Conservation (phyloP, 23 tunicate genomes). For the Halocynthia roretzi region DNA sequence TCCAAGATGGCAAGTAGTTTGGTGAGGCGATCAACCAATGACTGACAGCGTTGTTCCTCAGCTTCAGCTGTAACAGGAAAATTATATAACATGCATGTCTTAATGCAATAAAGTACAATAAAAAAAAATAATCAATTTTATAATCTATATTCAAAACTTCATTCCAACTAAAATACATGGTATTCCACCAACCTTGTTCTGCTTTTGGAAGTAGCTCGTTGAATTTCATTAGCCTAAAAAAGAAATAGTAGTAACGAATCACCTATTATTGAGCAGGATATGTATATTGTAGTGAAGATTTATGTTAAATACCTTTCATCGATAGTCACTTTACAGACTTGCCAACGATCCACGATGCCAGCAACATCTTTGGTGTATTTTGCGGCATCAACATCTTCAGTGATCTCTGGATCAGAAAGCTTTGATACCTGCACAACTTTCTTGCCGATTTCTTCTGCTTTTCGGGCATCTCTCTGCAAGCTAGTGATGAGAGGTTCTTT, state of each 20-base stretch:
- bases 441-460: conserved; percentile 12
- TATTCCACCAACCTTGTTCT: conserved; percentile 9
- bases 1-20: conserved; percentile 38
- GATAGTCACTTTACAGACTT: conserved; percentile 41
- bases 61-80: conserved; percentile 38
- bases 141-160: too few relatives aligned
- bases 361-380: conserved; percentile 47
- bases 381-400: conserved; percentile 23
- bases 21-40: conserved; percentile 34
- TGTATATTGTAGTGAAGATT: too few relatives aligned
- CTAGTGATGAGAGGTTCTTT: conserved; percentile 12
- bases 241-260: background rate
- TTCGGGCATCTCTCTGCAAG: conserved; percentile 18
- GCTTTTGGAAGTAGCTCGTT: conserved; percentile 61
- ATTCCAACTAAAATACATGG: too few relatives aligned
- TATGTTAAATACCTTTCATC: conserved; percentile 28
- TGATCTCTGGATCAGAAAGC: background rate
- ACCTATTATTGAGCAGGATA: too few relatives aligned
- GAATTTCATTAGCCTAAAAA: conserved; percentile 36
- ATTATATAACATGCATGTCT: background rate
- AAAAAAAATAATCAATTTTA: background rate
- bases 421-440: conserved; percentile 13
- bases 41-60: conserved; percentile 34
- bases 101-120: background rate
- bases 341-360: conserved; percentile 33